Percentiles rank a stretch among this genome's conserved stretches.
phyloP scores from a whole-genome alignment of 1,140 invertebrate species.

The Saccostrea echinata region DNA sequence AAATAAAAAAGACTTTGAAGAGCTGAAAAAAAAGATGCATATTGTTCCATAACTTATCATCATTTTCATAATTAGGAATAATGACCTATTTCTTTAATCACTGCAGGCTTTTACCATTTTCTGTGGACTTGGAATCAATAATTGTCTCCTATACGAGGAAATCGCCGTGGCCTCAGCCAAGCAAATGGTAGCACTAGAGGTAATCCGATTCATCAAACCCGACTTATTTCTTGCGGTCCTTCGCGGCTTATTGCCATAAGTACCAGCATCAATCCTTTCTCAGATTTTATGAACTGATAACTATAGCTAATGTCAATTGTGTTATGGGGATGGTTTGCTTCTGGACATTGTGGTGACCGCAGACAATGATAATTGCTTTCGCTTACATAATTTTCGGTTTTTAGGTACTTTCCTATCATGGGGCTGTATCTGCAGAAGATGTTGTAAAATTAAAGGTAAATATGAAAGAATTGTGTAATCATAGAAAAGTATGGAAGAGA shows the following conservation, averaged over 20 bases:
- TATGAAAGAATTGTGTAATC: not conserved
- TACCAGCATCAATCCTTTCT: conserved; percentile 30
- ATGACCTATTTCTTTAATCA: not conserved
- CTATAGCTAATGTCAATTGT: not conserved
- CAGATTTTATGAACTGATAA: conserved; percentile 31
- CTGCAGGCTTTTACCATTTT: conserved; percentile 98
- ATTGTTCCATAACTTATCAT: too few species aligned
- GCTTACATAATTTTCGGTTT: conserved; percentile 23
- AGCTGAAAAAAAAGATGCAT: too few species aligned
- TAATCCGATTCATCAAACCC: conserved; percentile 81
- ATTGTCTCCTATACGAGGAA: conserved; percentile 96
- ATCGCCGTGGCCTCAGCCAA: conserved; percentile 91
- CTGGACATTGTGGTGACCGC: not conserved
- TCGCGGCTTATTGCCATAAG: conserved; percentile 23
- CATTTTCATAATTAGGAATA: not conserved
- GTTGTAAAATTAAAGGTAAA: conserved; percentile 66
- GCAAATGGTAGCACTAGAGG: conserved; percentile 96
- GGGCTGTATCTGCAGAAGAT: conserved; percentile 80
- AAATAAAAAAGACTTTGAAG: too few species aligned
- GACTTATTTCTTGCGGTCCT: conserved; percentile 11
- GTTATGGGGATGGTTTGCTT: not conserved
- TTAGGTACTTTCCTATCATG: conserved; percentile 91
- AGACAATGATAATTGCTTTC: not conserved
- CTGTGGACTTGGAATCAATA: conserved; percentile 97
- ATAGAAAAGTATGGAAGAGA: not conserved